A percentile compares a stretch with the other conserved stretches of the same genome.
Conservation (phyloP, 1,140 invertebrate genomes). For the Cepaea nemoralis region DNA sequence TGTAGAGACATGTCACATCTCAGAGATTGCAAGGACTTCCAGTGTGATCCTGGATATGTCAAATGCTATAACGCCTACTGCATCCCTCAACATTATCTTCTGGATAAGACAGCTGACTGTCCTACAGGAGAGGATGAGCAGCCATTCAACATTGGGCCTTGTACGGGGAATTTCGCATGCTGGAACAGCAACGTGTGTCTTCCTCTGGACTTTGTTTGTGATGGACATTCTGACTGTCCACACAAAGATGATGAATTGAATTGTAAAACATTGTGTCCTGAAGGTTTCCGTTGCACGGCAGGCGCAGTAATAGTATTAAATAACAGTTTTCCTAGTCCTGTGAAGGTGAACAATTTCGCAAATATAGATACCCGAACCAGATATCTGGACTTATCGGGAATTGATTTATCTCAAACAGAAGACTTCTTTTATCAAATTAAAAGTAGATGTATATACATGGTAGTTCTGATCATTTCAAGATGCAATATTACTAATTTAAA, state of each 20-base stretch:
- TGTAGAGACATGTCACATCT: slow-evolving; percentile 18
- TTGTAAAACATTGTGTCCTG: too few relatives aligned
- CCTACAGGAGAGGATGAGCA: slow-evolving; percentile 21
- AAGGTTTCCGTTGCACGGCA: too few relatives aligned
- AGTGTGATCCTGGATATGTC: not conserved
- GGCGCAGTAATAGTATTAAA: too few relatives aligned
- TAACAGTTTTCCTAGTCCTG: not conserved
- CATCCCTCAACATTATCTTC: slow-evolving; percentile 3
- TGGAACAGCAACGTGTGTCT: not conserved
- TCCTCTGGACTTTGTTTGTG: not conserved
- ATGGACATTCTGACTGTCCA: not conserved
- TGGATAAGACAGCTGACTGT: not conserved
- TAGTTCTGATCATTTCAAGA: not conserved
- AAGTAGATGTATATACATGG: too few relatives aligned
- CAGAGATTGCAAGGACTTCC: not conserved
- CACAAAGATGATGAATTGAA: not conserved
- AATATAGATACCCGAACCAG: not conserved
- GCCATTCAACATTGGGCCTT: not conserved
- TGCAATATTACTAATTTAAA: too few relatives aligned
- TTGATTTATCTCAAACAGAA: not conserved
- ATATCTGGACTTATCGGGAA: not conserved
- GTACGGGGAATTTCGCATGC: not conserved
- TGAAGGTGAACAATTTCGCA: not conserved
- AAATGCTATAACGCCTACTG: slow-evolving; percentile 9
- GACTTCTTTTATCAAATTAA: not conserved